Evolutionary conservation across 2,888 invertebrate species (phyloP).

Genomic region (Zonitis immaculata): DNA sequence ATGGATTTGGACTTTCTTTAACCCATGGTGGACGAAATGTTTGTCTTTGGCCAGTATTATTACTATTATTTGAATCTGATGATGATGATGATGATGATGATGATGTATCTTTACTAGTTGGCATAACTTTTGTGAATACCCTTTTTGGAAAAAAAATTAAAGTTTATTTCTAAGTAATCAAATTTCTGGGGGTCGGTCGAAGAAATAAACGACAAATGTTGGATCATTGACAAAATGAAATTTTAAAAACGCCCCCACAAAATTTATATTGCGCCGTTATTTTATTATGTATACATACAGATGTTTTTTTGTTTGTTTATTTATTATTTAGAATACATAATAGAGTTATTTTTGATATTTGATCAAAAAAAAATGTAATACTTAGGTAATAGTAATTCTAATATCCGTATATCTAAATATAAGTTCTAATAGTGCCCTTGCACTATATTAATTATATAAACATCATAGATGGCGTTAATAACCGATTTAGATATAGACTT

Average conservation of each 20-base stretch:
- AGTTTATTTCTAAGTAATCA: not conserved
- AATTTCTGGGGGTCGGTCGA: not conserved
- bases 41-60: slow-evolving; percentile 55
- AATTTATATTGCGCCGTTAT: not conserved
- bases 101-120: slow-evolving; percentile 50
- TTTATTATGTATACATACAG: not conserved
- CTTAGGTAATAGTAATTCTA: no score
- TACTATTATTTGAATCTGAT: slow-evolving; percentile 50
- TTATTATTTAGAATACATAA: no score
- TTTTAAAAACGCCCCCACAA: not conserved
- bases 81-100: no score
- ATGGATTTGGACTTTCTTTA: slow-evolving; percentile 58
- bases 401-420: not conserved
- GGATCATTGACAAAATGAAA: not conserved
- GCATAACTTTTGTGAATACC: slow-evolving; percentile 46
- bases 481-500: no score
- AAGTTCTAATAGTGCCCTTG: not conserved
- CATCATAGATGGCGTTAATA: no score
- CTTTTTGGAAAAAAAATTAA: slow-evolving; percentile 8
- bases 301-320: no score
- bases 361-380: no score
- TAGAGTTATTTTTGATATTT: no score
- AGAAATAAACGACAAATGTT: not conserved
- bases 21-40: slow-evolving; percentile 74
- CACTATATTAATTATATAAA: not conserved